These are phyloP conservation scores for Lamprologus callipterus DNA, from an alignment of 2,113 vertebrate genomes.

Conservation along the genomic window DNA sequence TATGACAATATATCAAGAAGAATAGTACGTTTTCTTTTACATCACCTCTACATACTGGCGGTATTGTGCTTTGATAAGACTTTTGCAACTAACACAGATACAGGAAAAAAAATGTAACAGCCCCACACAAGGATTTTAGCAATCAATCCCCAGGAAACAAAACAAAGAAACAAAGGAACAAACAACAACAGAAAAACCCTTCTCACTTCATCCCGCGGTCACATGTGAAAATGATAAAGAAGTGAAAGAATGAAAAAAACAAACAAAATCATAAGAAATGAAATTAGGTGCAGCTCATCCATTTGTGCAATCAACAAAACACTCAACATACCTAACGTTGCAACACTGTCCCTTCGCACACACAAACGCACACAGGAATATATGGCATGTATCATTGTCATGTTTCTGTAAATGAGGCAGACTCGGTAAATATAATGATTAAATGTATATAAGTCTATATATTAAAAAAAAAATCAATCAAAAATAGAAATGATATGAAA, in stretches of 20 bases:
- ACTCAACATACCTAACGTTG: neutral
- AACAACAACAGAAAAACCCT: neutral
- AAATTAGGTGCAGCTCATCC: neutral
- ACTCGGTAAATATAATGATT: constrained; percentile 56
- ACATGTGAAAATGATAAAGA: neutral
- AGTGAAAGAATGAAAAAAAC: neutral
- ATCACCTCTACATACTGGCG: constrained; percentile 70
- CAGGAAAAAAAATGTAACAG: constrained; percentile 42
- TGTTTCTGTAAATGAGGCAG: constrained; percentile 66
- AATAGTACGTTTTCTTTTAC: constrained; percentile 68
- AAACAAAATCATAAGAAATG: neutral
- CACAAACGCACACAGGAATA: neutral
- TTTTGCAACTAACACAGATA: constrained; percentile 67
- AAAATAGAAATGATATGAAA: constrained; percentile 33
- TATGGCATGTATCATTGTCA: constrained; percentile 17
- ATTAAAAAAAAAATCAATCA: neutral
- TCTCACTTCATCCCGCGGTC: neutral
- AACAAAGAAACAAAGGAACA: neutral
- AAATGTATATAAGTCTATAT: neutral
- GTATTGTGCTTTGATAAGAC: constrained; percentile 78
- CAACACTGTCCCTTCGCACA: neutral
- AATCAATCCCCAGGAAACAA: neutral
- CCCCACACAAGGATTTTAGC: constrained; percentile 33
- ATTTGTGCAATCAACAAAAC: neutral
- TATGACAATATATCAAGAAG: constrained; percentile 70